Conservation (phyloP, 2,797 vertebrate species). For the Oryzias dopingdopingensis region DNA sequence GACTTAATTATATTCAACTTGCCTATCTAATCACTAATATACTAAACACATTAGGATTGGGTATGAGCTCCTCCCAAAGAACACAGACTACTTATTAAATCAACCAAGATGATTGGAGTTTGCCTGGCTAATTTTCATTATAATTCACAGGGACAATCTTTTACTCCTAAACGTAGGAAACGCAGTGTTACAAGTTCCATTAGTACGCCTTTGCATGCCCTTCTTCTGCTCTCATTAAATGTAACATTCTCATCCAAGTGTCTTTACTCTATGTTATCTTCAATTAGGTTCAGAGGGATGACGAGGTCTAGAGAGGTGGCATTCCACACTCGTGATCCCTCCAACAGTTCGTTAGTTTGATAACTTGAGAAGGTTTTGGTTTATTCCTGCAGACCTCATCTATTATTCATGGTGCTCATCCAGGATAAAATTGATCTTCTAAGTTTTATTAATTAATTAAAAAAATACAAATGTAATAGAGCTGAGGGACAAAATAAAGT, state of each 20-base stretch:
- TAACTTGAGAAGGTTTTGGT: background rate
- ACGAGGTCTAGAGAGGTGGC: constrained; percentile 16
- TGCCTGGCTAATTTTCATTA: no score
- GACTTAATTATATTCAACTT: no score
- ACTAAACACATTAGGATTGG: no score
- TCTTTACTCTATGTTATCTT: constrained; percentile 10
- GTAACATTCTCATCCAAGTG: constrained; percentile 2
- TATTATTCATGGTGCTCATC: background rate
- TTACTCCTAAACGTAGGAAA: no score
- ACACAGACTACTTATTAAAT: no score
- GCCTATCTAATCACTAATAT: no score
- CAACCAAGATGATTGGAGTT: no score
- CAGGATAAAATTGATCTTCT: background rate
- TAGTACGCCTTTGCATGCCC: background rate
- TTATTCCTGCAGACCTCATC: constrained; percentile 5
- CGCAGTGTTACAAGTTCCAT: no score
- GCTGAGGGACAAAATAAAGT: background rate
- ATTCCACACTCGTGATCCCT: constrained; percentile 5
- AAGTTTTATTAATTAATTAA: background rate
- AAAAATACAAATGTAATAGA: background rate
- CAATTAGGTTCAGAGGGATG: background rate
- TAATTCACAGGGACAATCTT: no score
- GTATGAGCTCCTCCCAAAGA: no score
- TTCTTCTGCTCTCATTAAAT: constrained; percentile 11
- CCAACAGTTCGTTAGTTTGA: constrained; percentile 3